A percentile compares a stretch with the other conserved stretches of the same genome.
These are phyloP conservation scores for Lasioglossum baleicum DNA, from an alignment of 1,140 invertebrate species.

Conservation along the genomic window DNA sequence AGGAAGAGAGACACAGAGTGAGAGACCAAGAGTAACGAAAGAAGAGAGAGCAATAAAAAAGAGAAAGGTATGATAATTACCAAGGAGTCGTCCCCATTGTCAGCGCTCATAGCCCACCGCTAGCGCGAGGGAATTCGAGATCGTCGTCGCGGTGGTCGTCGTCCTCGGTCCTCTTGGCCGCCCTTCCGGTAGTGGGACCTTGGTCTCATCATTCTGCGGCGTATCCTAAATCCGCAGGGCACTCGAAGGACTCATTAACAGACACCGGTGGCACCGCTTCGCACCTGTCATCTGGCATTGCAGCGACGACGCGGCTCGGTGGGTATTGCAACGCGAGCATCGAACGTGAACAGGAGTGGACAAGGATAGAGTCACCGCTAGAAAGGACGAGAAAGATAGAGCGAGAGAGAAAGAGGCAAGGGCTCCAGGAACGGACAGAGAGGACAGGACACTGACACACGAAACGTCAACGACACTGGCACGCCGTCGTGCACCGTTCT, in stretches of 20 bases:
- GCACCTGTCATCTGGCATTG: constrained; percentile 69
- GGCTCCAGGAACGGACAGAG: too few species aligned
- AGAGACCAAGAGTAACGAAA: background rate
- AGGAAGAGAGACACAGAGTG: too few species aligned
- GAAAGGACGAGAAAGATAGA: background rate
- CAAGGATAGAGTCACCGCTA: constrained; percentile 2
- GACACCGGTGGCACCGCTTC: constrained; percentile 30
- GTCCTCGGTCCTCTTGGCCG: constrained; percentile 67
- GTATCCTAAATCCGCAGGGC: constrained; percentile 40
- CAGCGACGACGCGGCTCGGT: constrained; percentile 26
- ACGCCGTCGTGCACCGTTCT: constrained; percentile 42
- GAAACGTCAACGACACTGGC: constrained; percentile 71
- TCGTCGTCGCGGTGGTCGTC: constrained; percentile 66
- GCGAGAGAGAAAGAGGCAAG: constrained; percentile 33
- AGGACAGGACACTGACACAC: constrained; percentile 69
- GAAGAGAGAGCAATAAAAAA: constrained; percentile 51
- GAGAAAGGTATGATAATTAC: constrained; percentile 73
- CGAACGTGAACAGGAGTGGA: background rate
- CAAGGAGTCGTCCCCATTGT: constrained; percentile 80
- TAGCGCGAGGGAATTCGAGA: constrained; percentile 66
- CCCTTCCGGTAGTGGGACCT: constrained; percentile 63
- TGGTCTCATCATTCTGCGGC: constrained; percentile 60
- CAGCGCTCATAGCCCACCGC: constrained; percentile 79
- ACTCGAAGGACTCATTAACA: constrained; percentile 30
- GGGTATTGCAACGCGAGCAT: background rate